Evolutionary conservation across 2,797 vertebrate genomes (phyloP), one percentile per base, ranked within the genome.

Genomic region (Clamator glandarius): DNA sequence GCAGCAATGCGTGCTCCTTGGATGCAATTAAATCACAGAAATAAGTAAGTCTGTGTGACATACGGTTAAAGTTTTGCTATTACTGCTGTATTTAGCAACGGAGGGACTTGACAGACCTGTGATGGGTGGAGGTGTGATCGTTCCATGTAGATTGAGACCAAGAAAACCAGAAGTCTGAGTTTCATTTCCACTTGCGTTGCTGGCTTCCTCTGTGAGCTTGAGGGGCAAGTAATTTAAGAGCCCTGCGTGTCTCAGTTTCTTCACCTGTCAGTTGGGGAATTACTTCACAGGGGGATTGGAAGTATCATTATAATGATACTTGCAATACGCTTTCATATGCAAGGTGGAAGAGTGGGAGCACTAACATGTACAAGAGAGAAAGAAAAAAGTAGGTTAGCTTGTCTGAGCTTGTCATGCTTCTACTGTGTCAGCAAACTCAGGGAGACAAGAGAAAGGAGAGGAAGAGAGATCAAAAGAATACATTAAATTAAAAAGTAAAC

Each of bases 381-480:
- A 72, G 75, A 59, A 76, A 84, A 84, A 90, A 91, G 81, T 79
- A 96, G 83, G 89, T 92, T 94, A 95, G 74, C 69, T 81, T 94
- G 75, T 96, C 87, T 95, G 96, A 87, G 67, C 84, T 42, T 96
- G 95, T 97, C 87, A 91, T 44, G 67, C 63, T 92, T 72, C 70
- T 81, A 64, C 93, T 93, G 61, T 92, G 84, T 94, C 84, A 95
- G 95, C 89, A 93, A 96, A 93, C 87, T 95, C 41, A 2, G 68
- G 74, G 70, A 89, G 75, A 75, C 91, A 92, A 95, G 95, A 93
- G 90, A 83, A 89, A 87, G 87, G 85, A 92, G 89, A 87, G 94
- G 61, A 81, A 80, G 80, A 44, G 84, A 95, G 91, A 97, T 96
- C 95, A 97, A 97, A 97, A 91, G 96, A 95, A 96, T 97, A 91